Percentiles rank a stretch among this genome's conserved stretches.
These are phyloP conservation scores for Aptenodytes forsteri DNA, from an alignment of 2,113 vertebrate species.

Conservation along the genomic window DNA sequence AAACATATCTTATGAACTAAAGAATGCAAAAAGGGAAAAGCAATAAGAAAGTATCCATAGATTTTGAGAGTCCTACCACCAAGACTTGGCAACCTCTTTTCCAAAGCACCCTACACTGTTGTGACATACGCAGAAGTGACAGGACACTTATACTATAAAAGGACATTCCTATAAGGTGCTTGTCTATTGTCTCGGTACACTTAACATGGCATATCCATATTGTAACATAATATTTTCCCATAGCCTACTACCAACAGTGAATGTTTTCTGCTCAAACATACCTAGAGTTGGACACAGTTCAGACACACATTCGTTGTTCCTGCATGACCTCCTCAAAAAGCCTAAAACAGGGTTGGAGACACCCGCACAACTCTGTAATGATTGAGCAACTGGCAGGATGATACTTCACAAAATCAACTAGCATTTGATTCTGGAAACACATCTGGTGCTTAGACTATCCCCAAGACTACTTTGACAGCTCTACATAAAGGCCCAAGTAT, in stretches of 20 bases:
- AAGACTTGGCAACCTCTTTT: background rate
- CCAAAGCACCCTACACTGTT: background rate
- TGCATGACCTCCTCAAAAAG: background rate
- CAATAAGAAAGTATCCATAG: background rate
- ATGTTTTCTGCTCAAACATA: background rate
- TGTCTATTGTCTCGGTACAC: background rate
- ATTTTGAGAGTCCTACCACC: background rate
- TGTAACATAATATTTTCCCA: background rate
- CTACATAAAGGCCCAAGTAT: background rate
- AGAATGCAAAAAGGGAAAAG: background rate
- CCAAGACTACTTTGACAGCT: background rate
- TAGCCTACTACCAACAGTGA: background rate
- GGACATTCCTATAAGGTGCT: background rate
- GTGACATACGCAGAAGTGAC: background rate
- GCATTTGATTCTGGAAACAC: background rate
- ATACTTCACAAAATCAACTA: background rate
- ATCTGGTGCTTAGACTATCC: background rate
- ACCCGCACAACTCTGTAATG: background rate
- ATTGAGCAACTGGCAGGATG: background rate
- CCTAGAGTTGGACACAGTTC: background rate
- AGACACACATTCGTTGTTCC: background rate
- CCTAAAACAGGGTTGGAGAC: background rate
- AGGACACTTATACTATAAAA: background rate
- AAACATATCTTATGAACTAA: background rate
- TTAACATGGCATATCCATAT: background rate